Conservation (phyloP, 2,113 vertebrate species). For the Onychorhynchus coronatus region DNA sequence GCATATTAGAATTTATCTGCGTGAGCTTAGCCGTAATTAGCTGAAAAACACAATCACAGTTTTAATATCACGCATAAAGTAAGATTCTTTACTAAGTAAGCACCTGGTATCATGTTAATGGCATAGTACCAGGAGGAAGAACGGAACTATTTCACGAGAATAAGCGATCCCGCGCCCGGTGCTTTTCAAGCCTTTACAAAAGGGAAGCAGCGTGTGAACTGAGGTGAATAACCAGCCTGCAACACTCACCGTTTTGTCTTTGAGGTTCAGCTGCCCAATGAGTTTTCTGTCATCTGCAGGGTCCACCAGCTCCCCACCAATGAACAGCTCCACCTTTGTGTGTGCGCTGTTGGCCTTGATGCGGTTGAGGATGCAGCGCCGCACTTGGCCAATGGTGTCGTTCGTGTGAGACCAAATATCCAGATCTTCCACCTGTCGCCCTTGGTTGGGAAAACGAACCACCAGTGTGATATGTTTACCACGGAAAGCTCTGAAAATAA, state of each 20-base stretch:
- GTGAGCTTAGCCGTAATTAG: constrained; percentile 98
- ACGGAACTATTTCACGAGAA: background rate
- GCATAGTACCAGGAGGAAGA: background rate
- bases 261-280: constrained; percentile 96
- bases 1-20: constrained; percentile 99
- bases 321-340: constrained; percentile 97
- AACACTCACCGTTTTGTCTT: constrained; percentile 93
- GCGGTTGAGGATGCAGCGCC: constrained; percentile 92
- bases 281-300: constrained; percentile 96
- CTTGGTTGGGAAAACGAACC: constrained; percentile 98
- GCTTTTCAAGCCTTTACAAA: background rate
- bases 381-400: constrained; percentile 97
- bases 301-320: constrained; percentile 96
- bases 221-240: background rate
- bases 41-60: constrained; percentile 70
- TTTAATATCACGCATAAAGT: background rate
- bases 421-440: constrained; percentile 95
- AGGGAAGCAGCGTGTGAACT: background rate
- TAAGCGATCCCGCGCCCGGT: rapidly evolving
- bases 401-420: constrained; percentile 99
- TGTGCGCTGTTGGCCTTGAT: constrained; percentile 97
- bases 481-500: constrained; percentile 88
- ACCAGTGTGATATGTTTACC: constrained; percentile 97
- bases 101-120: background rate
- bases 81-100: background rate